A percentile compares a stretch with the other conserved stretches of the same genome.
phyloP scores from a whole-genome alignment of 2,888 invertebrate species.

The Drosophila falleni region DNA sequence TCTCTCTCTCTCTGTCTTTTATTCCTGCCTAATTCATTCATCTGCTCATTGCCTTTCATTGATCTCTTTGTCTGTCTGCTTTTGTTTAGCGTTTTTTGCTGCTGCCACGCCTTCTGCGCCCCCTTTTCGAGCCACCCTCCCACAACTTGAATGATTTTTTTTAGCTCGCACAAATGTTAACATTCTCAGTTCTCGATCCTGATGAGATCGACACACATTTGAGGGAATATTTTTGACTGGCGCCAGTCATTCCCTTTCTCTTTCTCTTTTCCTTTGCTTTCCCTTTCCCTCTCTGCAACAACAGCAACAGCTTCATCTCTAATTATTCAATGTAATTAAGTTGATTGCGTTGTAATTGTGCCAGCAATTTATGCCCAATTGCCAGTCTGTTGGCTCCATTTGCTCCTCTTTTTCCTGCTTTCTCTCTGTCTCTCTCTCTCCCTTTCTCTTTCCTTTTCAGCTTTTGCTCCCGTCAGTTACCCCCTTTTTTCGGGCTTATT shows the following conservation, averaged over 20 bases:
- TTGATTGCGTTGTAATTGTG: conserved; percentile 76
- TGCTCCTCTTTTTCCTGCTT: conserved; percentile 1
- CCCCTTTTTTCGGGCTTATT: conserved; percentile 4
- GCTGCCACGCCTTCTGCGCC: conserved; percentile 35
- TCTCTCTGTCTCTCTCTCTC: neutral
- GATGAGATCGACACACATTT: conserved; percentile 23
- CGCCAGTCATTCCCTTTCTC: conserved; percentile 2
- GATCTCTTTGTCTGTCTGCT: conserved; percentile 58
- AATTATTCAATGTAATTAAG: conserved; percentile 81
- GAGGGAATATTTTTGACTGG: conserved; percentile 14
- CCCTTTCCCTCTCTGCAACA: neutral
- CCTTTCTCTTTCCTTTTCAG: neutral
- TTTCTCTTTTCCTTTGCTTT: neutral
- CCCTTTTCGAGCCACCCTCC: conserved; percentile 24
- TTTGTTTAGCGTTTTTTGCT: conserved; percentile 10
- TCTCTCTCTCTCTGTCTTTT: neutral
- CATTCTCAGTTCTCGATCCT: conserved; percentile 21
- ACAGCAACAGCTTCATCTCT: conserved; percentile 46
- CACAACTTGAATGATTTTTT: conserved; percentile 1
- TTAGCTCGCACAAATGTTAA: conserved; percentile 17
- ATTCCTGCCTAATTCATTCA: conserved; percentile 53
- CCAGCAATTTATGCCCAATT: conserved; percentile 75
- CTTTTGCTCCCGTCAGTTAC: neutral
- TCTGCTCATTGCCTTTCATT: conserved; percentile 57
- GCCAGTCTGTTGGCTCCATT: conserved; percentile 48